Base-by-base conservation (phyloP, 2,797 vertebrate species). In the Sorex maritimensis region DNA sequence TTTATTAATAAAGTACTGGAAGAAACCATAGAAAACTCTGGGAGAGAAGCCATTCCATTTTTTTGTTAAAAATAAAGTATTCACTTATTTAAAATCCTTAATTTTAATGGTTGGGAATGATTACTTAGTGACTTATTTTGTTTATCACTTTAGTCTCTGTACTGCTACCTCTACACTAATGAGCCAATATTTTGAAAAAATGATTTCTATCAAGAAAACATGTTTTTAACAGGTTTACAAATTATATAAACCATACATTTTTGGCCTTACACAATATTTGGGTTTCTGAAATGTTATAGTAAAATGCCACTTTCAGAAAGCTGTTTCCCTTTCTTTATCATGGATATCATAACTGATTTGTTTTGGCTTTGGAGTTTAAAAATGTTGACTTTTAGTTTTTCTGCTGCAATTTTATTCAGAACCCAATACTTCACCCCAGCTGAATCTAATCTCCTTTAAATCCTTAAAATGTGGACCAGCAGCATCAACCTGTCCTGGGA, bases 21-120 rank as follows among this genome's bases (percentile, higher is more conserved):
- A 38, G 86, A 95, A 96, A 94, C 88, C 88, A 91, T 95, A 88
- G 94, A 95, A 94, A 96, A 71, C 86, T 88, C 67, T 86, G 49
- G 30, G 81, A 26, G 41, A 94, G 74, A 85, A 52, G 34, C 21
- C 61, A 44, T 78, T 81, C 38, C 90, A 14, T 79, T 92, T 92
- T 55, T 89, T 90, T 95, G 67, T 67, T 9, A 92, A 71, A 90
- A 91, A 49, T 8, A 38, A 91, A 90, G 21, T 46, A 61, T 92
- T 94, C 28, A 71, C 52, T 91, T 80, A 84, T 84, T 34, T 83
- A 83, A 91, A 93, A 75, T 21, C 61, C 83, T 78, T 61, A 58
- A 83, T 26, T 85, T 74, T 67, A 90, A 73, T 23, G 49, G 26
- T 80, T 79, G 34, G 87, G 95, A 89, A 94, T 79, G 4, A 88